These are phyloP conservation scores for Manis javanica DNA, from an alignment of 2,797 vertebrate species.

Conservation along the genomic window DNA sequence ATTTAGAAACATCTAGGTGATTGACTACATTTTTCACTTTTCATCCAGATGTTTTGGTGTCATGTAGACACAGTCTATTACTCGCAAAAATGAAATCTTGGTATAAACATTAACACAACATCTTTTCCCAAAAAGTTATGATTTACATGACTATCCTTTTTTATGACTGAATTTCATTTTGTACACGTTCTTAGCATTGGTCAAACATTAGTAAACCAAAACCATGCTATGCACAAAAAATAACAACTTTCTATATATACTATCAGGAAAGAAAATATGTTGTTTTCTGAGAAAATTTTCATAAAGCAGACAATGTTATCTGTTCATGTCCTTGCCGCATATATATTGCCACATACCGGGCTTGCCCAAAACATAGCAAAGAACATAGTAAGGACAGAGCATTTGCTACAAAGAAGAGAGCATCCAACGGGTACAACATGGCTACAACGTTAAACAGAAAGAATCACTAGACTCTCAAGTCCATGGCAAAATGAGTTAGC, in stretches of 20 bases:
- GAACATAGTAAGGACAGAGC: neutral
- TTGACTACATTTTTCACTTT: constrained; percentile 59
- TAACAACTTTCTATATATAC: neutral
- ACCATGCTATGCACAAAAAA: neutral
- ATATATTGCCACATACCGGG: neutral
- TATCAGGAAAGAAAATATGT: constrained; percentile 32
- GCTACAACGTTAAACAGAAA: constrained; percentile 16
- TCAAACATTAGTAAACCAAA: constrained; percentile 36
- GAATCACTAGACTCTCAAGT: neutral
- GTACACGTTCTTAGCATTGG: constrained; percentile 28
- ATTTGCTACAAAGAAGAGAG: neutral
- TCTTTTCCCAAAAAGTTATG: constrained; percentile 50
- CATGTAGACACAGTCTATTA: constrained; percentile 45
- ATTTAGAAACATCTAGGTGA: constrained; percentile 64
- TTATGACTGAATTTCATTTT: constrained; percentile 31
- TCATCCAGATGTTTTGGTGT: constrained; percentile 61
- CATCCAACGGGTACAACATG: neutral
- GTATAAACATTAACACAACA: constrained; percentile 47
- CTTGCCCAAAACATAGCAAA: neutral
- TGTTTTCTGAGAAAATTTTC: neutral
- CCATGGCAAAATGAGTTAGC: neutral
- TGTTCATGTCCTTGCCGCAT: neutral
- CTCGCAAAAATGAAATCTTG: constrained; percentile 52
- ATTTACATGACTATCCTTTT: constrained; percentile 49
- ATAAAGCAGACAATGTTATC: neutral